Percentiles rank a stretch among this genome's conserved stretches.
These are phyloP conservation scores for Trematomus bernacchii DNA, from an alignment of 2,797 vertebrate species.

Conservation along the genomic window DNA sequence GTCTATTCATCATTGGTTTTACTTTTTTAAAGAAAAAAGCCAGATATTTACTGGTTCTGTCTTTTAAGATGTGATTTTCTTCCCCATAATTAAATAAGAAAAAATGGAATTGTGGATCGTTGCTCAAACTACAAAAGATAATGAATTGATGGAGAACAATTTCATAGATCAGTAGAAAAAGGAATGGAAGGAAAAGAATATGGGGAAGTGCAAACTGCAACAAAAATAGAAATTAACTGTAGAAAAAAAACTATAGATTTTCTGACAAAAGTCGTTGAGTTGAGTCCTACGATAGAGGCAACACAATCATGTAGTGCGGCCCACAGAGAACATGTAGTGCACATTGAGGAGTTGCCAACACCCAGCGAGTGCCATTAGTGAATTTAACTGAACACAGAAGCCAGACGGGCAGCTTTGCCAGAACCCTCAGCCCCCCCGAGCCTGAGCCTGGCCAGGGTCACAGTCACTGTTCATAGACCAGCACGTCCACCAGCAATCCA, in stretches of 20 bases:
- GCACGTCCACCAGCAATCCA: constrained; percentile 35
- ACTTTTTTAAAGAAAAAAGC: no score
- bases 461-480: constrained; percentile 22
- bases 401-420: constrained; percentile 35
- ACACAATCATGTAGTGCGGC: constrained; percentile 22
- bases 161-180: background rate
- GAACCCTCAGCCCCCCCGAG: constrained; percentile 16
- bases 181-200: background rate
- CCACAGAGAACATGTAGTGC: constrained; percentile 29
- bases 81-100: background rate
- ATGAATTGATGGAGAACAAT: background rate
- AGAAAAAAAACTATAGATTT: no score
- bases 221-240: background rate
- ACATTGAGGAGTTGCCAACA: constrained; percentile 51
- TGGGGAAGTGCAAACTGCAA: background rate
- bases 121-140: background rate
- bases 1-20: no score
- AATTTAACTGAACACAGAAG: constrained; percentile 39
- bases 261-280: no score
- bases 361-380: constrained; percentile 49
- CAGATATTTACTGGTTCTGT: background rate
- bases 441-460: constrained; percentile 30
- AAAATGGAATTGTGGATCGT: background rate
- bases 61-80: background rate
- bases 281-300: background rate